Base-by-base conservation (phyloP, 1,140 invertebrate genomes). In the Meloidogyne hapla region DNA sequence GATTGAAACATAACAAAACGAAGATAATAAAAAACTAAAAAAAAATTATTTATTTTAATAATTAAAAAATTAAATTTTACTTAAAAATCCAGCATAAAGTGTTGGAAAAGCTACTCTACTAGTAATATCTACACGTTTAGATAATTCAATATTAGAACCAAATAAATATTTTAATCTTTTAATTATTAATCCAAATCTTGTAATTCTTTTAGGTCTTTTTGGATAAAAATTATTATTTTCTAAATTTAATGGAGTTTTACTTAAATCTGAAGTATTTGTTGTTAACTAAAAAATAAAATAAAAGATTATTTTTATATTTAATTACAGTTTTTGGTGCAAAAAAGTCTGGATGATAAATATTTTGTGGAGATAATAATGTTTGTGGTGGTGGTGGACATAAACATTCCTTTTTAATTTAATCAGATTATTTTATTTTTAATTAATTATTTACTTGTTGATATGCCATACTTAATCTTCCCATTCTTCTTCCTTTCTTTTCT, bases 91-190 rank as follows among this genome's bases (percentile, higher is more conserved):
- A 28, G 56, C n/a, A 33, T 61, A 73, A 26, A 73, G 48, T n/a
- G 71, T 73, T 25, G 71, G 71, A 40, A 73, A 73, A 15, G 71
- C 48, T 12, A 64, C 25, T 23, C 71, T 23, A 13, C 56, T 63
- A 61, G 64, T 70, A 25, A 87, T 70, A 77, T 85, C 83, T 25
- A 85, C 80, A 48, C 79, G 82, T 62, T 87, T 80, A 6, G 83
- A 85, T 3, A 84, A 45, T 6, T 84, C 82, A 25, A 78, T 66
- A 15, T 73, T 79, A n/a, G 82, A 38, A 33, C 82, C 80, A 21
- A 85, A 66, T 21, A 82, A 72, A 21, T 48, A 56, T 33, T 74
- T 67, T 13, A 86, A 42, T 26, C 61, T 66, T 28, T 65, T 38
- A 68, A 69, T 21, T 21, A 38, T 33, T 45, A 45, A 23, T 42